Conservation (phyloP, 2,888 invertebrate species). For the Drosophila anceps region DNA sequence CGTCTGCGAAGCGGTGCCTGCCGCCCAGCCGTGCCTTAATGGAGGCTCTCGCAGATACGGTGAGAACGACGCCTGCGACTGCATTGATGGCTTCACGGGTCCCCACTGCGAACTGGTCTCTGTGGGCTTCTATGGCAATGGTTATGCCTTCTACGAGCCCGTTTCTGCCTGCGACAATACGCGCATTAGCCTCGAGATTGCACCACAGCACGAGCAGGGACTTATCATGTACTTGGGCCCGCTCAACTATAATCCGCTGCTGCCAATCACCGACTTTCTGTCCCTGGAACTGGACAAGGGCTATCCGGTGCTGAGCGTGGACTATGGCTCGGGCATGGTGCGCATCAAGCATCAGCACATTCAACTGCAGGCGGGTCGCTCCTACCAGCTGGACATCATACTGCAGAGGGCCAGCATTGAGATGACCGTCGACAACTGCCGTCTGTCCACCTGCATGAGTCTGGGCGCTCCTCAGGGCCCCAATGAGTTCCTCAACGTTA, state of each 20-base stretch:
- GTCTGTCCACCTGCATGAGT: slow-evolving; percentile 89
- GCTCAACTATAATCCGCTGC: slow-evolving; percentile 87
- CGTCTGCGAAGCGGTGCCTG: slow-evolving; percentile 86
- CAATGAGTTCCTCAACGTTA: slow-evolving; percentile 92
- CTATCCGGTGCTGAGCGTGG: slow-evolving; percentile 92
- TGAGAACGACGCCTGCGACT: slow-evolving; percentile 90
- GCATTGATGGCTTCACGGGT: slow-evolving; percentile 92
- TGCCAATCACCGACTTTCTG: slow-evolving; percentile 93
- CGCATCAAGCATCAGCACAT: slow-evolving; percentile 89
- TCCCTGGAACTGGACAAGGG: slow-evolving; percentile 94
- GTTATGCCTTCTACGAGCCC: slow-evolving; percentile 96
- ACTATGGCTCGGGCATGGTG: slow-evolving; percentile 94
- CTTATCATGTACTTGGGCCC: slow-evolving; percentile 97
- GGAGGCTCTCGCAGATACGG: slow-evolving; percentile 89
- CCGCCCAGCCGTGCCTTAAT: slow-evolving; percentile 88
- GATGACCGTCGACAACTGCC: slow-evolving; percentile 92
- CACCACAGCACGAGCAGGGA: slow-evolving; percentile 91
- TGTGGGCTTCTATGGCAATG: slow-evolving; percentile 95
- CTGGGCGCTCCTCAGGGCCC: slow-evolving; percentile 90
- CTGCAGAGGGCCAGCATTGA: slow-evolving; percentile 89
- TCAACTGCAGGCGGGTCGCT: slow-evolving; percentile 92
- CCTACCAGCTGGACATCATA: slow-evolving; percentile 94
- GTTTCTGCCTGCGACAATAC: slow-evolving; percentile 94
- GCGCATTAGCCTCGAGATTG: slow-evolving; percentile 92
- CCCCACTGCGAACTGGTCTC: slow-evolving; percentile 96